Percentiles rank a stretch among this genome's conserved stretches.
Conservation (phyloP, 2,888 invertebrate species). For the Blera fallax region DNA sequence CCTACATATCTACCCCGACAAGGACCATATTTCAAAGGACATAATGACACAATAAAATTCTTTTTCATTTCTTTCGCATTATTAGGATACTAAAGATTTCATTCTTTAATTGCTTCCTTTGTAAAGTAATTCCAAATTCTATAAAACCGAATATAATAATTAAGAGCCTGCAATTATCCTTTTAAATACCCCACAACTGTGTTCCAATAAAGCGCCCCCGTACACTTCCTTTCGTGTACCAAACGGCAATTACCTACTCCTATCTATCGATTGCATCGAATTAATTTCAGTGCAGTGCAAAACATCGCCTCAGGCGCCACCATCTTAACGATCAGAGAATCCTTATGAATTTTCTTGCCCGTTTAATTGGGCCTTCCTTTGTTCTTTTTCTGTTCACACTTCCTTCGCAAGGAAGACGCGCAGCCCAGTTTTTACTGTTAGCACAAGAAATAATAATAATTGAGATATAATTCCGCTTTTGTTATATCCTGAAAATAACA, state of each 20-base stretch:
- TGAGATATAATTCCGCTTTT: conserved; percentile 35
- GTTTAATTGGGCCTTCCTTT: conserved; percentile 38
- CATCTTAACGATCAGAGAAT: background rate
- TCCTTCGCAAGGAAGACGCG: background rate
- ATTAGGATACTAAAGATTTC: no score
- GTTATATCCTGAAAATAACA: background rate
- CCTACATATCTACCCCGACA: no score
- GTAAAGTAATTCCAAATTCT: no score
- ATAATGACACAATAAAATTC: no score
- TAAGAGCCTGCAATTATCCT: conserved; percentile 1
- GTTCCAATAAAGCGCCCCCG: background rate
- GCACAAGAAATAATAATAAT: conserved; percentile 37
- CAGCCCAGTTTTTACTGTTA: background rate
- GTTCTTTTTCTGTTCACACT: conserved; percentile 20
- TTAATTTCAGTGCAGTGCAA: conserved; percentile 19
- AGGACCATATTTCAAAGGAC: no score
- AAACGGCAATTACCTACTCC: background rate
- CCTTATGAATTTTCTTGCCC: conserved; percentile 39
- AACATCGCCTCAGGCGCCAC: conserved; percentile 3
- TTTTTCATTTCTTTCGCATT: no score
- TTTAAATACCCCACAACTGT: background rate
- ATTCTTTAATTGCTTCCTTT: no score
- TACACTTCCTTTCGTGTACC: background rate
- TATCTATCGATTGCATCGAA: conserved; percentile 35
- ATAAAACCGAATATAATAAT: background rate